These are phyloP conservation scores for Galendromus occidentalis DNA, from an alignment of 1,140 invertebrate species.

Conservation along the genomic window DNA sequence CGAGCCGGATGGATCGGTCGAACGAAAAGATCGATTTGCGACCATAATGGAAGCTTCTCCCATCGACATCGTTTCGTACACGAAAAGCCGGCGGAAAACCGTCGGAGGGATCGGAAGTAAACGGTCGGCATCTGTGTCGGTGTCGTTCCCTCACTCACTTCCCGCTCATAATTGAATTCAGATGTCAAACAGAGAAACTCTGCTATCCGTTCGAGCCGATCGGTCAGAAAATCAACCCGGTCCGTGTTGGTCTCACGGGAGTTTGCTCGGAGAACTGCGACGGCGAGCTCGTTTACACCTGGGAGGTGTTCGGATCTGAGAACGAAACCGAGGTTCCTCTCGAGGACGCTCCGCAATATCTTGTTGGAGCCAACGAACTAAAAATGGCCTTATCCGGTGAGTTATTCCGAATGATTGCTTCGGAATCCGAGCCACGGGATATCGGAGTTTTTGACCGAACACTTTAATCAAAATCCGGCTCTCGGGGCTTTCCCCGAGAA, in stretches of 20 bases:
- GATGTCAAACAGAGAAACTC: slow-evolving; percentile 22
- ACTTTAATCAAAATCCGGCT: too few relatives aligned
- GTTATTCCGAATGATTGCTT: background rate
- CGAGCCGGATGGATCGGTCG: too few relatives aligned
- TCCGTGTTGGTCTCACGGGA: slow-evolving; percentile 22
- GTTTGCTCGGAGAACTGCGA: slow-evolving; percentile 23
- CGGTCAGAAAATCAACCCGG: slow-evolving; percentile 24
- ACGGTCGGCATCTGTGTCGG: background rate
- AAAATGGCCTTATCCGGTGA: slow-evolving; percentile 21
- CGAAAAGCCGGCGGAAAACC: too few relatives aligned
- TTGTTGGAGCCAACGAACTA: slow-evolving; percentile 21
- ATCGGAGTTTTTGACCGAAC: too few relatives aligned
- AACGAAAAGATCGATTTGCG: too few relatives aligned
- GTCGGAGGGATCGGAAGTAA: too few relatives aligned
- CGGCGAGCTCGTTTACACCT: slow-evolving; percentile 21
- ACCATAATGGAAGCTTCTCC: too few relatives aligned
- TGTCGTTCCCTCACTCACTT: too few relatives aligned
- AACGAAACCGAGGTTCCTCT: slow-evolving; percentile 20
- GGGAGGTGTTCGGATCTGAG: slow-evolving; percentile 23
- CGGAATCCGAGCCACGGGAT: background rate
- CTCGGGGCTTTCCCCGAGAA: too few relatives aligned
- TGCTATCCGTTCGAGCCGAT: slow-evolving; percentile 23
- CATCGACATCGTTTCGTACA: too few relatives aligned
- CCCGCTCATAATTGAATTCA: slow-evolving; percentile 2
- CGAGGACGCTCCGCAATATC: slow-evolving; percentile 19